phyloP scores from a whole-genome alignment of 1,140 invertebrate genomes.

The Bombus fervidus region DNA sequence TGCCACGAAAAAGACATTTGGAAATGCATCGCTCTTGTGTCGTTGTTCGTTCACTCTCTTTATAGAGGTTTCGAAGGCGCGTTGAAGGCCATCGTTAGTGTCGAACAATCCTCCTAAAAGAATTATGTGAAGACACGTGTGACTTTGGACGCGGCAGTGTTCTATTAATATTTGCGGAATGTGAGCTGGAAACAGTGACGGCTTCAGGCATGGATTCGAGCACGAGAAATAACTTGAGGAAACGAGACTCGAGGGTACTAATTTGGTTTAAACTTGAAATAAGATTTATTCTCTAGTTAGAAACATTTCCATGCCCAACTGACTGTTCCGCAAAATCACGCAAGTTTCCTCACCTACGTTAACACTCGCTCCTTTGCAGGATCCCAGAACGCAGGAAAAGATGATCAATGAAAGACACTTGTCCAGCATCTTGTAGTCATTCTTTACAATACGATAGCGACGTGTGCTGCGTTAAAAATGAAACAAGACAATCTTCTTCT shows the following conservation, averaged over 20 bases:
- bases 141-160: not conserved
- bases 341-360: slow-evolving; percentile 58
- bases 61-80: slow-evolving; percentile 63
- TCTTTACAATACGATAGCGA: slow-evolving; percentile 23
- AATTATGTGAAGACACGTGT: not conserved
- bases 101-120: slow-evolving; percentile 71
- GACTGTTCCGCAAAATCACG: not conserved
- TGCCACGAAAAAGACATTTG: slow-evolving; percentile 47
- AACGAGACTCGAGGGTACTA: too few relatives aligned
- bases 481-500: not conserved
- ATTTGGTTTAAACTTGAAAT: not conserved
- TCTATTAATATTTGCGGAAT: slow-evolving; percentile 23
- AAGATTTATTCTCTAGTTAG: not conserved
- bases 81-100: slow-evolving; percentile 52
- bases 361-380: slow-evolving; percentile 29
- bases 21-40: slow-evolving; percentile 37
- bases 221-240: not conserved
- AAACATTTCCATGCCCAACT: not conserved
- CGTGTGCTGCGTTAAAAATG: not conserved
- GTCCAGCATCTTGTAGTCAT: slow-evolving; percentile 62
- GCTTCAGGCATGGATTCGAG: too few relatives aligned
- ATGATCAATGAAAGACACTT: slow-evolving; percentile 52
- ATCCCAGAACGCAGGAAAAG: slow-evolving; percentile 48
- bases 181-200: not conserved
- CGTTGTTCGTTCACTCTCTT: slow-evolving; percentile 58